Evolutionary conservation across 2,888 invertebrate genomes (phyloP).

Genomic region (Brassicogethes aeneus): DNA sequence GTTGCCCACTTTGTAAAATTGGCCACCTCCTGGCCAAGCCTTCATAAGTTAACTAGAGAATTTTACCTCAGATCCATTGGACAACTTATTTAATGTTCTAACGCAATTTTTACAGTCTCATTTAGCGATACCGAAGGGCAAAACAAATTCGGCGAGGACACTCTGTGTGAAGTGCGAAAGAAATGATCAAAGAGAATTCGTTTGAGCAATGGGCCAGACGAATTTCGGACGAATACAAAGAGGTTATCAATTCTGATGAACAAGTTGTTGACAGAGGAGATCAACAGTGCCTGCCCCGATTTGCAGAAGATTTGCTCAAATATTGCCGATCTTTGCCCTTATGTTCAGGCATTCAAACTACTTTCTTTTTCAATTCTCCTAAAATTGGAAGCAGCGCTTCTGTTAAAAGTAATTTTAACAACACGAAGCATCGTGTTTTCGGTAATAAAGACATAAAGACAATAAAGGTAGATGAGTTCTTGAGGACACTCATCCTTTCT

Average conservation of each 20-base stretch:
- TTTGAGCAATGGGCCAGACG: conserved; percentile 3
- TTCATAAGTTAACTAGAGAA: no score
- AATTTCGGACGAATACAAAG: conserved; percentile 2
- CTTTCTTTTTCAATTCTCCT: conserved; percentile 5
- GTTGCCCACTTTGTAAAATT: no score
- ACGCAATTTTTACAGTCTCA: conserved; percentile 7
- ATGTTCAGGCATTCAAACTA: conserved; percentile 11
- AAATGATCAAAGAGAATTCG: conserved; percentile 3
- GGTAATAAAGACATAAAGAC: no score
- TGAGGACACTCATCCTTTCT: no score
- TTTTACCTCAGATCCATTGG: no score
- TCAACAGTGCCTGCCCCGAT: conserved; percentile 6
- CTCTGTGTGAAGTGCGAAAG: conserved; percentile 4
- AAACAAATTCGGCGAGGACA: not conserved
- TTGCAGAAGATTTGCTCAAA: conserved; percentile 5
- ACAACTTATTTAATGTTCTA: conserved; percentile 6
- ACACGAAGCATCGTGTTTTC: no score
- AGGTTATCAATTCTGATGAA: conserved; percentile 1
- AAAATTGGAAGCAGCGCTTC: conserved; percentile 6
- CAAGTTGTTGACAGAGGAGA: conserved; percentile 7
- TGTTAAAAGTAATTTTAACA: no score
- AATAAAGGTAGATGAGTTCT: no score
- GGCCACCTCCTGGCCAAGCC: no score
- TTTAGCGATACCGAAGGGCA: conserved; percentile 8
- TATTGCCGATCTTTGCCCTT: conserved; percentile 9